Evolutionary conservation across 2,888 invertebrate species (phyloP), one percentile per base, ranked within the genome.

Genomic region (Hartigia nigra): DNA sequence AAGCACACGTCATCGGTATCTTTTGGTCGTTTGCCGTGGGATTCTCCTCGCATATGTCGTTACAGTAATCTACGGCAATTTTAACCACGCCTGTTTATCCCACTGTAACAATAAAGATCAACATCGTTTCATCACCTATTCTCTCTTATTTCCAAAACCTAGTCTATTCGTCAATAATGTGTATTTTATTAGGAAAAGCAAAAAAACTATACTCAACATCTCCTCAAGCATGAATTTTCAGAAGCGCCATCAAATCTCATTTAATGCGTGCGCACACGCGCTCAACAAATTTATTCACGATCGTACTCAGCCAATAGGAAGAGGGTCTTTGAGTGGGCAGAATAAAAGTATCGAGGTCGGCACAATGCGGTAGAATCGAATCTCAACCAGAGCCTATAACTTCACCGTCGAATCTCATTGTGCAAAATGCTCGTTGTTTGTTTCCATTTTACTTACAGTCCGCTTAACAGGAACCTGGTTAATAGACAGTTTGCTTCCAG

Each of bases 261-360:
- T 87, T 86, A 87, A 88, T 88, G 87, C 88, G 86, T 80, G 84
- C 85, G 83, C 87, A 86, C 88, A 87, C 86, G 84, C 84, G 82
- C 78, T 74, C 36, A 76, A 80, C 76, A 83, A 85, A 87, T 87
- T 86, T 87, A 87, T 88, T 87, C 86, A 84, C 81, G 83, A 85
- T 84, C 82, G 81, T 82, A 84, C 81, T 77, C 69, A 76, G 79
- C 76, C 76, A 76, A 75, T 75, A 79, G 78, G 81, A 80, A 82
- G 81, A 34, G 32, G 82, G 78, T n/a, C 80, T 77, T 78, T 69
- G 77, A 32, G 79, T 78, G 70, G 34, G n/a, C 35, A 39, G 75
- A 75, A 75, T 75, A 75, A 75, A 75, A 39, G 75, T 75, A 35
- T 12, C 12, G n/a, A 31, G 35, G 31, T 23, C 75, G 23, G 36